Percentiles rank a stretch among this genome's conserved stretches.
phyloP scores from a whole-genome alignment of 2,797 vertebrate genomes.

The Gymnothorax reevesii region DNA sequence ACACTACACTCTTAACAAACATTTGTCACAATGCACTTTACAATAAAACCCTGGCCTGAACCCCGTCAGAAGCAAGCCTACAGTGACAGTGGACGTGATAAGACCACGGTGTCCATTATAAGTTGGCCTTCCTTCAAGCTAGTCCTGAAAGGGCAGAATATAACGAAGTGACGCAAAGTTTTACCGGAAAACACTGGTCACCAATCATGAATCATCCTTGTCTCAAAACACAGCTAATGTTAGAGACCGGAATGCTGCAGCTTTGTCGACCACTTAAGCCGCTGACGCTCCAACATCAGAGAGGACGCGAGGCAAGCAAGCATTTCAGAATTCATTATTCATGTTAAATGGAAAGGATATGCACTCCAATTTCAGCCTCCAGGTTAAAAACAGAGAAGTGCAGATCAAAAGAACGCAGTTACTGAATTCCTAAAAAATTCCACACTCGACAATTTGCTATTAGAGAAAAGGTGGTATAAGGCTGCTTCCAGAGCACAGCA shows the following conservation, averaged over 20 bases:
- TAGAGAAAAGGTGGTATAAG: not conserved
- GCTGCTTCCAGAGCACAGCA: not conserved
- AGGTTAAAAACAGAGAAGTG: slow-evolving; percentile 1
- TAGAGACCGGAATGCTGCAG: not conserved
- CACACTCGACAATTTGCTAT: not conserved
- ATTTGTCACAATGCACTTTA: no score
- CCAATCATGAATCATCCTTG: not conserved
- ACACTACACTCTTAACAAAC: no score
- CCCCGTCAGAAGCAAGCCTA: no score
- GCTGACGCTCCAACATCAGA: not conserved
- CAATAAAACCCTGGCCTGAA: no score
- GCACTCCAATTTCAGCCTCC: not conserved
- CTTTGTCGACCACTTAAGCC: not conserved
- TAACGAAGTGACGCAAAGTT: not conserved
- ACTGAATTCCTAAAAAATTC: not conserved
- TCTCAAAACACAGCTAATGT: not conserved
- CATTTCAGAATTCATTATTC: slow-evolving; percentile 14
- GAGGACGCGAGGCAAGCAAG: not conserved
- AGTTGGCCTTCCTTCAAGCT: not conserved
- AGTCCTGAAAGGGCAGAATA: not conserved
- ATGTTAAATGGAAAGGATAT: slow-evolving; percentile 5
- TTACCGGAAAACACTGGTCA: not conserved
- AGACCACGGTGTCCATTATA: not conserved
- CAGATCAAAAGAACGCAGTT: slow-evolving; percentile 4
- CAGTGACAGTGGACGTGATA: no score